These are phyloP conservation scores for Bombus sibiricus DNA, from an alignment of 1,140 invertebrate species.

Conservation along the genomic window DNA sequence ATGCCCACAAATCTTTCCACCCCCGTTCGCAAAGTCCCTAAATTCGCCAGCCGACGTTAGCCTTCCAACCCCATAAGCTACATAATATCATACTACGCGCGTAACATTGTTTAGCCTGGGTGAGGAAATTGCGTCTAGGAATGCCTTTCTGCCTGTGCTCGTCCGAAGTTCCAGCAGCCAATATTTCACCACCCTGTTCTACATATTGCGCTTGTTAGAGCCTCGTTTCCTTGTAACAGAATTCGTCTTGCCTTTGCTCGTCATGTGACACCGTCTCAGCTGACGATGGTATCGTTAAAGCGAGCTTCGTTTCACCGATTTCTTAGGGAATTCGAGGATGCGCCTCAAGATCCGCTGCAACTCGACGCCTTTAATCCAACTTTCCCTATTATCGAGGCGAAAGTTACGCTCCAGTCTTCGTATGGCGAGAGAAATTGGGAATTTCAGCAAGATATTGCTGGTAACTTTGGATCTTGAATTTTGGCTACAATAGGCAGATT, in stretches of 20 bases:
- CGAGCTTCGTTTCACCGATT: neutral
- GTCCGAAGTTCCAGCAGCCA: neutral
- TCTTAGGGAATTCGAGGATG: neutral
- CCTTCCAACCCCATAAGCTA: neutral
- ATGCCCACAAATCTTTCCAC: neutral
- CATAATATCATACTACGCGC: neutral
- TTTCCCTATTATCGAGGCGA: constrained; percentile 25
- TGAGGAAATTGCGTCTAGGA: constrained; percentile 1
- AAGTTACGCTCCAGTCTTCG: neutral
- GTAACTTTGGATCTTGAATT: no score
- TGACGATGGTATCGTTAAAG: constrained; percentile 3
- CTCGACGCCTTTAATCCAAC: constrained; percentile 13
- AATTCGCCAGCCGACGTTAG: neutral
- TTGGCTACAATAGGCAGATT: no score
- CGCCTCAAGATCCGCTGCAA: neutral
- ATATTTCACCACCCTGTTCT: constrained; percentile 26
- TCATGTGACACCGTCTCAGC: neutral
- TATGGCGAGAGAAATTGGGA: neutral
- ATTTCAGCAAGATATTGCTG: neutral
- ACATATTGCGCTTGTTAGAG: constrained; percentile 2
- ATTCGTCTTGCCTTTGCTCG: neutral
- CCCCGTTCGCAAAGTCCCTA: neutral
- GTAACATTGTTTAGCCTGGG: neutral
- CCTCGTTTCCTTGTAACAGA: neutral
- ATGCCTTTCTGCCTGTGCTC: neutral